Evolutionary conservation across 2,113 vertebrate species (phyloP).

Genomic region (Myrmophylax atrothorax): DNA sequence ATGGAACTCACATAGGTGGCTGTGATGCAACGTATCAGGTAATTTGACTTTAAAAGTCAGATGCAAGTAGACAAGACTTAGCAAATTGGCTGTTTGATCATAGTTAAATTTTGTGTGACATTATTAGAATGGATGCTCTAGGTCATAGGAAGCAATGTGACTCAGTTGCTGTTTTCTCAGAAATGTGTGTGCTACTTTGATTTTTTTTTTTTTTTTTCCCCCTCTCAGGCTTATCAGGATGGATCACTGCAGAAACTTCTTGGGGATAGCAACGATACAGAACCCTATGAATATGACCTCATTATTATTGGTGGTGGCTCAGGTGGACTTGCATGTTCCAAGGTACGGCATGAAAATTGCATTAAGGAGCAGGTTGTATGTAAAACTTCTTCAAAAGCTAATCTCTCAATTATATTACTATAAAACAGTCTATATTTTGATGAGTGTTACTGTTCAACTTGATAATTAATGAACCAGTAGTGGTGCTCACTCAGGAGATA

Average conservation of each 20-base stretch:
- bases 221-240: slow-evolving; percentile 83
- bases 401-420: not conserved
- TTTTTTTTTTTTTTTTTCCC: not conserved
- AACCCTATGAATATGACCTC: slow-evolving; percentile 89
- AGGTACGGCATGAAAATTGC: slow-evolving; percentile 76
- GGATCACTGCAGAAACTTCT: slow-evolving; percentile 88
- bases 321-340: slow-evolving; percentile 93
- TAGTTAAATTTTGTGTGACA: not conserved
- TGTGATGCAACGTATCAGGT: slow-evolving; percentile 91
- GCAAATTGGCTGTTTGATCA: not conserved
- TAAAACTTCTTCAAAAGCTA: not conserved
- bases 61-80: not conserved
- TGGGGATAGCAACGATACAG: slow-evolving; percentile 35
- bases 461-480: not conserved
- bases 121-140: not conserved
- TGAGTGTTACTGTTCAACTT: not conserved
- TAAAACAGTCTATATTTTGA: not conserved
- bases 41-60: slow-evolving; percentile 9
- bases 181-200: not conserved
- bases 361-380: not conserved
- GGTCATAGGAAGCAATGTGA: not conserved
- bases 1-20: slow-evolving; percentile 91
- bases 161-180: not conserved
- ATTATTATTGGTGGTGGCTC: slow-evolving; percentile 95
- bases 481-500: not conserved